Evolutionary conservation across 1,140 invertebrate genomes (phyloP), one percentile per base, ranked within the genome.

Genomic region (Octopus bimaculoides): DNA sequence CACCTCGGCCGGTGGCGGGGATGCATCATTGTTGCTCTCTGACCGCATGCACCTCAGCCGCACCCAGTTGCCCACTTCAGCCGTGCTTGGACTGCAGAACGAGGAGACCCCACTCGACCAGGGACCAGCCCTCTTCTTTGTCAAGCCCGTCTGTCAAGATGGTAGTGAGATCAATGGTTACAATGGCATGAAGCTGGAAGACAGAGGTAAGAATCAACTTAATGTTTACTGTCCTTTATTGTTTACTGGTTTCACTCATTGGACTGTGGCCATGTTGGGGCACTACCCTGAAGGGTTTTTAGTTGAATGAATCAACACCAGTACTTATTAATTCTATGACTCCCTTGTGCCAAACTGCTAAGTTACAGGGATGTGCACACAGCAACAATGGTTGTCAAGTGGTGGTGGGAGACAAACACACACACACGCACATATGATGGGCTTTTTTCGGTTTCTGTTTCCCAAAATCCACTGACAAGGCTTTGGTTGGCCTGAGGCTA

Each of bases 111-210:
- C 26, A 41, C 26, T 41, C 26, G 87, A 89, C 26, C 83, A 83
- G 66, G 75, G 81, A 2, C 82, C 80, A 52, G 85, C 85, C 2
- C 83, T 87, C 75, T 89, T 89, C 81, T 86, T 80, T 81, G 87
- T 89, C 53, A 87, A 86, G 73, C 88, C 88, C 52, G 87, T 89
- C 77, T 86, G 84, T 81, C 83, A 85, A n/a, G 86, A 86, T 54
- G 89, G 89, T 1, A 56, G 83, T 10, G 84, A 85, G 5, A 76
- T 90, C 0, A 81, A 84, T 71, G 85, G 83, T 14, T 61, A 81
- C 26, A 82, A 85, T 53, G 88, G 87, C 12, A 86, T 86, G 69
- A 83, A 86, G 17, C 80, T 89, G 14, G 86, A 87, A 52, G 89
- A 89, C 79, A 86, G 86, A 86, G 88, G 88, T 87, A 75, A 79